A percentile compares a stretch with the other conserved stretches of the same genome.
These are phyloP conservation scores for Rhizoglyphus robini DNA, from an alignment of 1,140 invertebrate genomes.

Conservation along the genomic window DNA sequence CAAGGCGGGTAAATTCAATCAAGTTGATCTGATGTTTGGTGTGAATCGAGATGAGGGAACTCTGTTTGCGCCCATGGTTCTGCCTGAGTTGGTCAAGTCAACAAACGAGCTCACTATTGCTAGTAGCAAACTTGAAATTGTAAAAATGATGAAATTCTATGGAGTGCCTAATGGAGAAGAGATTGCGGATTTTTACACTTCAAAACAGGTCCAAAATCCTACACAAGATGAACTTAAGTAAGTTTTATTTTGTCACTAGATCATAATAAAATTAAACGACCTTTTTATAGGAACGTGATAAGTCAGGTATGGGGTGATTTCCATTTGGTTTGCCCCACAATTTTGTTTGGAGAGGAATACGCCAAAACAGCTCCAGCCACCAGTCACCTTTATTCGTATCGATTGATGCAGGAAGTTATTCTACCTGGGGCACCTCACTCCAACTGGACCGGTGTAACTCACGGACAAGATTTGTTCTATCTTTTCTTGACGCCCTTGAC, in stretches of 20 bases:
- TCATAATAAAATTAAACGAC: too few species aligned
- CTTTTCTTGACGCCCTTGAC: slow-evolving; percentile 20
- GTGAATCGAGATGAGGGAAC: slow-evolving; percentile 86
- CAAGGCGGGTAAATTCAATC: slow-evolving; percentile 29
- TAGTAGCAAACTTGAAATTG: background rate
- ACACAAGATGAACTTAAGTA: too few species aligned
- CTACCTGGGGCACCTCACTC: background rate
- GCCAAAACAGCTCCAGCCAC: too few species aligned
- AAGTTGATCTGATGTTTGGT: slow-evolving; percentile 69
- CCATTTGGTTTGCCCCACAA: too few species aligned
- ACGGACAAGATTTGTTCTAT: slow-evolving; percentile 24
- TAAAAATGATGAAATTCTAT: background rate
- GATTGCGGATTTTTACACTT: background rate
- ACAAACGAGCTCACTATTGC: background rate
- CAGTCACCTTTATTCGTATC: too few species aligned
- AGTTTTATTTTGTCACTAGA: too few species aligned
- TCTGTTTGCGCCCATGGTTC: slow-evolving; percentile 46
- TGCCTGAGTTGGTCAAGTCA: too few species aligned
- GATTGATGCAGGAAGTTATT: background rate
- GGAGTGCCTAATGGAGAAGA: background rate
- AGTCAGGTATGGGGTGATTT: too few species aligned
- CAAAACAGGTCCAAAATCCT: too few species aligned
- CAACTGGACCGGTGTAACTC: slow-evolving; percentile 23
- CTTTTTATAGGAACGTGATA: too few species aligned
- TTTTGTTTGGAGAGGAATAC: too few species aligned